Base-by-base conservation (phyloP, 1,140 invertebrate species). In the Brachionus rotundiformis region DNA sequence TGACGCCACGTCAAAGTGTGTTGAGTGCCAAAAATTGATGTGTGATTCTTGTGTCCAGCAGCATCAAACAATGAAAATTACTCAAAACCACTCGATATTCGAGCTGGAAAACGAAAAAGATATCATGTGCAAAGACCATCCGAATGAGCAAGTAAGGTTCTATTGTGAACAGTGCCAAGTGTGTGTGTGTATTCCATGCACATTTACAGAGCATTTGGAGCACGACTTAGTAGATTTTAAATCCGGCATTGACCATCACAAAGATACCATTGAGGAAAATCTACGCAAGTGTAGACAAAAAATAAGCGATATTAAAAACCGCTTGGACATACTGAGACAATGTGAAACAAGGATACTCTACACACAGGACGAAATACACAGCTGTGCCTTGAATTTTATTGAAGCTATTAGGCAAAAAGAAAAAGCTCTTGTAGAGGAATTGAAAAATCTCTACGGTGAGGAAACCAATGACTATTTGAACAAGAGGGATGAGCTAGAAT, bases 51-150 rank as follows among this genome's bases (percentile, higher is more conserved):
- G 88, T 82, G 86, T 87, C 16, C 86, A 87, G 19, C 77, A 87
- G 82, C 88, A 89, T 83, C 84, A 83, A 31, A 85, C 87, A 33
- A 88, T 87, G 11, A 87, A 88, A 81, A 86, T 88, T 27, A 88
- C 87, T 1, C 86, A 86, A 76, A 84, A 84, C 59, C 88, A 89
- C 83, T 86, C 86, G 39, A 84, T 89, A 76, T 89, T 88, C 83
- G 88, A 89, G 81, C 85, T 87, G 1, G 87, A 88, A 81, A 88
- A 88, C 36, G 88, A 89, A 83, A 88, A 88, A 77, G 88, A 88
- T 83, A 88, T 88, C 41, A 87, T 87, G 82, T 89, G 88, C 83
- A 88, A 88, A 82, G 86, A 87, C 59, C 88, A 89, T 82, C 83
- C 85, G 54, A 87, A 87, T 13, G 88, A 89, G 82, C 85, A 86